Base-by-base conservation (phyloP, 1,140 invertebrate species). In the Trichomalopsis sarcophagae region DNA sequence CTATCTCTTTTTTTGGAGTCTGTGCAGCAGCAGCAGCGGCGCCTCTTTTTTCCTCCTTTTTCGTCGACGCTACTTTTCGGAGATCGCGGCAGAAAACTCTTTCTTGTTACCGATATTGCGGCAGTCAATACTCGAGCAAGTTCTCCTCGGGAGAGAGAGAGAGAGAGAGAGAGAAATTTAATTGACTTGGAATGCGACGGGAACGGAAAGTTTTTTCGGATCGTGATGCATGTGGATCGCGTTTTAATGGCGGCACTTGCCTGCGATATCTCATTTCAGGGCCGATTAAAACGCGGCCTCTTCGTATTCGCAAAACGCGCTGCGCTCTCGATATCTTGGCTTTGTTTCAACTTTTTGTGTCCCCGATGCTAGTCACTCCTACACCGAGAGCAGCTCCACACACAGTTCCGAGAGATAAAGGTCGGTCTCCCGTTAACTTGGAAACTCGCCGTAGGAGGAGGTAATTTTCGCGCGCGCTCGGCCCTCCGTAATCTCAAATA, bases 401-500 rank as follows among this genome's bases (percentile, higher is more conserved):
- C 55, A 17, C 55, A 62, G 21, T 5, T 13, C 44, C 47, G 9
- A 4, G 47, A 50, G 14, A 50, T 50, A 50, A 50, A 50, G 47
- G 3, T 50, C 47, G 14, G 14, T 50, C 21, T 78, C 75, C 69
- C 50, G 66, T 40, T 11, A 79, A 77, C 66, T 73, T 55, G 47
- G 66, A 79, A 78, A 82, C 55, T 76, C 23, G 27, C n/a, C 21
- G 74, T 11, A 7, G 40, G 44, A 75, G 74, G 13, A 68, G 75
- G 82, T 77, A 84, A 84, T 84, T 69, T 77, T 77, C 75, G 17
- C 73, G 17, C 73, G 36, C 44, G 71, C 6, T 40, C 5, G 50
- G 27, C 44, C 68, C 76, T 30, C 62, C 47, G 75, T 73, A 84
- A 84, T 84, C 76, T 79, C 75, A 73, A 84, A 50, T 79, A 78